Evolutionary conservation across 1,140 invertebrate species (phyloP).

Genomic region (Danaus melanippus): DNA sequence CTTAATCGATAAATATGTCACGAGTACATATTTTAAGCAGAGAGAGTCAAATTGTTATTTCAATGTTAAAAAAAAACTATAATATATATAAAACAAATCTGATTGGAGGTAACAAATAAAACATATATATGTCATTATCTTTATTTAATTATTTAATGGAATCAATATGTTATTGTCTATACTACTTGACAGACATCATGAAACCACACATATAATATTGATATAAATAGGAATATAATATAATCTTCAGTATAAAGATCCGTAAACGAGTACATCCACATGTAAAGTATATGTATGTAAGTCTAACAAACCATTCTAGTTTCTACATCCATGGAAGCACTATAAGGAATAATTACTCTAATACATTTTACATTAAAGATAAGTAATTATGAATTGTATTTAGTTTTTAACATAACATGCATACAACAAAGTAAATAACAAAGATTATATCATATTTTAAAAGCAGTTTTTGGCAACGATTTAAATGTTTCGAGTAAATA

Average conservation of each 20-base stretch:
- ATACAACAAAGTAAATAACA: no score
- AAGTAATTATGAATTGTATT: not conserved
- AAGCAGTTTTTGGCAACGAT: conserved; percentile 11
- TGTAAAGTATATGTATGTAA: no score
- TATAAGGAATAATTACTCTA: not conserved
- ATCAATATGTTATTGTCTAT: conserved; percentile 13
- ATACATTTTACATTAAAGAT: not conserved
- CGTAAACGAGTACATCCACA: no score
- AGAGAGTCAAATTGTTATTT: no score
- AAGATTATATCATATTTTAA: not conserved
- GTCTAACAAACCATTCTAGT: no score
- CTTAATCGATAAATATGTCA: no score
- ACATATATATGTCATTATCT: not conserved
- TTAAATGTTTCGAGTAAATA: conserved; percentile 4
- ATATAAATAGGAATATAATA: conserved; percentile 1
- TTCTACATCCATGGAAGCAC: not conserved
- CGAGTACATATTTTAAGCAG: no score
- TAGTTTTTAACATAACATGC: not conserved
- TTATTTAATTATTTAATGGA: conserved; percentile 16
- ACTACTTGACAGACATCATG: conserved; percentile 9
- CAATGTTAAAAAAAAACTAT: no score
- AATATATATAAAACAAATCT: no score
- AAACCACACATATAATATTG: no score
- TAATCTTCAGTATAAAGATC: not conserved
- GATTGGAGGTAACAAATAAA: no score